Evolutionary conservation across 1,140 invertebrate genomes (phyloP).

Genomic region (Pentalonia nigronervosa): DNA sequence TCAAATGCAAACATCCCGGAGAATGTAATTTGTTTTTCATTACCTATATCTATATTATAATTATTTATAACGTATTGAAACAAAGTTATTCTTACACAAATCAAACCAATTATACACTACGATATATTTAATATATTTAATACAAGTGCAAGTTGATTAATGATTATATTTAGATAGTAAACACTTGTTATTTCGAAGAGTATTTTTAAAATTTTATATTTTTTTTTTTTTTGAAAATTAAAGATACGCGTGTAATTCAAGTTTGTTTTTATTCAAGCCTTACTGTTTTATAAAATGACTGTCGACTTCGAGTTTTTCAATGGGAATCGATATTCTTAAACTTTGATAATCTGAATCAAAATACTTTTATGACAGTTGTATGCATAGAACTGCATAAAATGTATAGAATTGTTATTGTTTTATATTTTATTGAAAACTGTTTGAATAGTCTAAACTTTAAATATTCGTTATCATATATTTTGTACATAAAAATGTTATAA

Average conservation of each 20-base stretch:
- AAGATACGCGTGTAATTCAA: neutral
- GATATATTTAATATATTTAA: neutral
- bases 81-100: neutral
- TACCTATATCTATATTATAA: neutral
- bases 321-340: too few species aligned
- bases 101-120: neutral
- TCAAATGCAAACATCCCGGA: conserved; percentile 76
- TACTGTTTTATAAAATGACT: neutral
- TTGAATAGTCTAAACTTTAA: neutral
- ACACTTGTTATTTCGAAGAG: neutral
- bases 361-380: too few species aligned
- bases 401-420: neutral
- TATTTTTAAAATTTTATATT: too few species aligned
- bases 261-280: neutral
- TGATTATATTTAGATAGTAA: neutral
- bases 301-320: neutral
- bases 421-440: neutral
- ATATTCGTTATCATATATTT: neutral
- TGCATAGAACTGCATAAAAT: neutral
- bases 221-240: neutral
- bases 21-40: conserved; percentile 76
- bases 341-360: too few species aligned
- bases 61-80: neutral
- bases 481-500: neutral
- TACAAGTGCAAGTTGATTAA: neutral